Evolutionary conservation across 2,888 invertebrate genomes (phyloP), one percentile per base, ranked within the genome.

Genomic region (Apamea epomidion): DNA sequence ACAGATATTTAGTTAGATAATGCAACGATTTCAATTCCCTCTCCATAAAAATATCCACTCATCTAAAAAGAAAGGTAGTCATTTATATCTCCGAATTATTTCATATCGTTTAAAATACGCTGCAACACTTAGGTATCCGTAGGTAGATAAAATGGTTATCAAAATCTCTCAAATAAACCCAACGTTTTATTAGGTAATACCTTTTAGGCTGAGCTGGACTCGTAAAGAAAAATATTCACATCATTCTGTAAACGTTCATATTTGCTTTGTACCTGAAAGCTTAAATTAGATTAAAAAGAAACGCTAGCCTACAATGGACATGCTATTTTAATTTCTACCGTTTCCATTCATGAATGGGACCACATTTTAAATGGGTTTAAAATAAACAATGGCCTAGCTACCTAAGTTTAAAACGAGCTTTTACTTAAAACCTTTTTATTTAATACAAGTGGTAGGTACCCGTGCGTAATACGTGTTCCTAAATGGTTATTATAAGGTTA

Each of bases 361-460:
- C 58, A 48, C 54, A n/a, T 64, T 77, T 18, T n/a, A 60, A 70
- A 62, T 45, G 42, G 0, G 42, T 58, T 58, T 16, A 60, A 62
- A 74, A n/a, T 29, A 83, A 86, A 85, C 12, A 65, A 21, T 58
- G 58, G 10, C 32, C n/a, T n/a, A 25, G 25, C 58, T 54, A 54
- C 21, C 21, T 54, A 21, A 54, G 21, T 2, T 29, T n/a, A 58
- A 48, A 42, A 37, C 18, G 10, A 65, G n/a, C 18, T 70, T 69
- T 76, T 25, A 51, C 48, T 25, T 58, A 48, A 80, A 76, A 69
- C 71, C 10, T 79, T 54, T 78, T 74, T 83, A 18, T 64, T 29
- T 62, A 60, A 48, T n/a, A 29, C 7, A 29, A 16, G n/a, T 58
- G 5, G 37, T 37, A 5, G 58, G 0, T 25, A 21, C 54, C 54